phyloP scores from a whole-genome alignment of 1,140 invertebrate species.

The Palaemon carinicauda region DNA sequence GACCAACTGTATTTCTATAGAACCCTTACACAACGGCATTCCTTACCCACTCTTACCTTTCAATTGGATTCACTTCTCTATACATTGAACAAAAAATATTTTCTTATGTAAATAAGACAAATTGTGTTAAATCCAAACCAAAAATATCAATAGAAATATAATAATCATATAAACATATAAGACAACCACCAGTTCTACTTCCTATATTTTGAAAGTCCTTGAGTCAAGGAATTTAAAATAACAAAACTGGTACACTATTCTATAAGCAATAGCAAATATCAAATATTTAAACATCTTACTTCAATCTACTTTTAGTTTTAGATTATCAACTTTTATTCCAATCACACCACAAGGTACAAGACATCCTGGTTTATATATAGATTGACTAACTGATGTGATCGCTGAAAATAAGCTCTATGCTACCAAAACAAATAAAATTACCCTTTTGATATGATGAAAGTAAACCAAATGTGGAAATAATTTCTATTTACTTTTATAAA shows the following conservation, averaged over 20 bases:
- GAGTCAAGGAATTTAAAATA: neutral
- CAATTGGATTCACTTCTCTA: slow-evolving; percentile 47
- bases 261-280: neutral
- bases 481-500: no score
- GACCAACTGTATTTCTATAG: no score
- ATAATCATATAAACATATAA: neutral
- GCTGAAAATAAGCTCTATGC: no score
- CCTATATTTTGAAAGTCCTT: neutral
- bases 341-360: no score
- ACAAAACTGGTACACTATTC: neutral
- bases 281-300: neutral
- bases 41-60: slow-evolving; percentile 18
- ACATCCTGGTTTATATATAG: no score
- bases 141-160: neutral
- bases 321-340: no score
- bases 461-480: no score
- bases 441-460: no score
- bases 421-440: no score
- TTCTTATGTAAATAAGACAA: slow-evolving; percentile 11
- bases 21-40: no score
- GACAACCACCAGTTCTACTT: neutral
- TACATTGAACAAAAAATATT: slow-evolving; percentile 25
- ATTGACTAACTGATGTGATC: no score
- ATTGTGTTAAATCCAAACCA: neutral
- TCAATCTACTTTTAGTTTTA: neutral